Evolutionary conservation across 1,140 invertebrate species (phyloP).

Genomic region (Palaemon carinicauda): DNA sequence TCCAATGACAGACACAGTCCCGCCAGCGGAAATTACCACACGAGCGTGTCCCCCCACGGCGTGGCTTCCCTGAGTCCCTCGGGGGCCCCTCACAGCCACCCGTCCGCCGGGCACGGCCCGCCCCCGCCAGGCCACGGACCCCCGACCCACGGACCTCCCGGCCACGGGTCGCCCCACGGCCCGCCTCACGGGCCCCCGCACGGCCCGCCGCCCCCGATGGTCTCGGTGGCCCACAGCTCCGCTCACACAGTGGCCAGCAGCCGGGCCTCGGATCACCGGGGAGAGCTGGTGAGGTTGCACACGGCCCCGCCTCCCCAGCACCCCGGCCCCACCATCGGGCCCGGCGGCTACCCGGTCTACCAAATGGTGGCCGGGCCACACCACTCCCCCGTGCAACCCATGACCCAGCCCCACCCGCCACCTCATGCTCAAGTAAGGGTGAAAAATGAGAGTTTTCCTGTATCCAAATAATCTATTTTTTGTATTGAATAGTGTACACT

Average conservation of each 20-base stretch:
- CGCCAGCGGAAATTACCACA: conserved; percentile 50
- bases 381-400: conserved; percentile 40
- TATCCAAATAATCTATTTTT: too few species aligned
- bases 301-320: conserved; percentile 38
- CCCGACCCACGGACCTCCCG: background rate
- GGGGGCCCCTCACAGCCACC: conserved; percentile 41
- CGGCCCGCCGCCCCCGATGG: conserved; percentile 46
- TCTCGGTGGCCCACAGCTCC: conserved; percentile 34
- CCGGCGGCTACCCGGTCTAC: conserved; percentile 56
- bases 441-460: too few species aligned
- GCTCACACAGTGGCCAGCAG: conserved; percentile 39
- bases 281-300: conserved; percentile 34
- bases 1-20: conserved; percentile 45
- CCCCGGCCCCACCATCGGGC: conserved; percentile 21
- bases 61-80: conserved; percentile 36
- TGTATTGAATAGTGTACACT: too few species aligned
- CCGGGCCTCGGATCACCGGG: conserved; percentile 26
- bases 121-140: conserved; percentile 11
- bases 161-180: conserved; percentile 36
- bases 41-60: conserved; percentile 43
- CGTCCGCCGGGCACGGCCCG: conserved; percentile 17
- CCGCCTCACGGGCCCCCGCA: conserved; percentile 30
- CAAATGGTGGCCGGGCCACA: conserved; percentile 58
- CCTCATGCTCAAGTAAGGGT: conserved; percentile 51
- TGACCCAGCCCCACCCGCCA: conserved; percentile 46